Percentiles rank a stretch among this genome's conserved stretches.
Conservation (phyloP, 2,113 vertebrate species). For the Neolamprologus variostigma region DNA sequence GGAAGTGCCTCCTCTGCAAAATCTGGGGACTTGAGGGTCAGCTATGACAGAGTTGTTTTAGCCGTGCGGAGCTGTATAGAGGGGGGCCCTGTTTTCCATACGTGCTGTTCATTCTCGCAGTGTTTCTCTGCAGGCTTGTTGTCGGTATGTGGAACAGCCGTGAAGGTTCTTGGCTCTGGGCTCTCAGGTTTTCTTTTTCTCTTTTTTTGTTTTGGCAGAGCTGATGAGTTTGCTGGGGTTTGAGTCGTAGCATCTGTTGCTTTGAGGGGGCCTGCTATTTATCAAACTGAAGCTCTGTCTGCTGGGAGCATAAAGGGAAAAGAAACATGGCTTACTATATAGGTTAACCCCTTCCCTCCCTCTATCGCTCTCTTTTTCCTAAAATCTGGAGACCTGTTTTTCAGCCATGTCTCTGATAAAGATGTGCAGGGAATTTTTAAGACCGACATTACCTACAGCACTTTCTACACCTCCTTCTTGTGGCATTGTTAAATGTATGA, state of each 20-base stretch:
- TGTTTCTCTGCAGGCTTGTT: constrained; percentile 22
- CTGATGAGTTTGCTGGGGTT: constrained; percentile 47
- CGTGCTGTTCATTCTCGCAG: background rate
- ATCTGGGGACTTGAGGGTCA: background rate
- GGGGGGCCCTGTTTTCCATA: constrained; percentile 33
- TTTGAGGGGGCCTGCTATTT: constrained; percentile 63
- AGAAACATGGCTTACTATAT: constrained; percentile 51
- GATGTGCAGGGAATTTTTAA: background rate
- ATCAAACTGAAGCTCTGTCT: constrained; percentile 62
- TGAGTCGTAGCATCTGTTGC: constrained; percentile 65
- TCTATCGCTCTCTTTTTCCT: background rate
- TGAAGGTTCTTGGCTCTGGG: constrained; percentile 9
- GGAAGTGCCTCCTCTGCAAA: background rate
- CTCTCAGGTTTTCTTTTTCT: background rate
- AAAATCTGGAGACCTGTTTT: constrained; percentile 30
- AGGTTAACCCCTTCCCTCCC: constrained; percentile 34
- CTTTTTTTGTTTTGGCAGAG: background rate
- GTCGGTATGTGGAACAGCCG: constrained; percentile 42
- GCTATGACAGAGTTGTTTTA: background rate
- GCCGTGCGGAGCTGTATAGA: background rate
- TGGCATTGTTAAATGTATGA: background rate
- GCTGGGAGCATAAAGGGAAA: constrained; percentile 41
- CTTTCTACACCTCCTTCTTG: background rate
- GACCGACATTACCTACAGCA: background rate
- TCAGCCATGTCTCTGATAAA: constrained; percentile 15